Evolutionary conservation across 1,140 invertebrate genomes (phyloP), one percentile per base, ranked within the genome.

Genomic region (Macrosteles quadrilineatus): DNA sequence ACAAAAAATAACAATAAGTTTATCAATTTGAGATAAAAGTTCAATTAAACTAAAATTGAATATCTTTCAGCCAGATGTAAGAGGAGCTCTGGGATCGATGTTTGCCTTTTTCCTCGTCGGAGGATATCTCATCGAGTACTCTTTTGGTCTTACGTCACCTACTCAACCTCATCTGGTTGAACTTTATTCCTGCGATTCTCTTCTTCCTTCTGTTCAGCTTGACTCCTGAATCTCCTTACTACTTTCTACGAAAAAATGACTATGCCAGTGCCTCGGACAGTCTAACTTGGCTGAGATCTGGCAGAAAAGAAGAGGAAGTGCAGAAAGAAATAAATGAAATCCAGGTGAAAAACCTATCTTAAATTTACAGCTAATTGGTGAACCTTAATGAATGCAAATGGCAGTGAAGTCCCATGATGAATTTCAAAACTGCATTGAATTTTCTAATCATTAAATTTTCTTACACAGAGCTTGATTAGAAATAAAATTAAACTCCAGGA

Each of bases 251-350:
- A 4, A 71, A 63, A 31, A 65, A 36, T 4, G 27, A 50, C 30
- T 43, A 21, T 17, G 11, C 31, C 12, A 47, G 70, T 30, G 76
- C 87, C 88, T 0, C 87, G 87, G 23, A 87, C 91, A 70, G 82
- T 92, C 25, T 94, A 94, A 14, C 85, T 27, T 66, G 63, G 63
- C 23, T 66, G 12, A 43, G 36, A 90, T 0, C 80, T 95, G 0
- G 93, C 92, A 4, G 91, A 92, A 0, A 88, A 92, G 64, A 86
- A 94, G 72, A 92, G 95, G 77, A 79, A 93, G 14, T 91, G 90
- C 75, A 86, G 90, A 43, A 86, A 86, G 4, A 72, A 82, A 1
- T 81, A 88, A 6, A 78, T 95, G 69, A 81, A 84, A 68, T 89
- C 84, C 71, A 80, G 95, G 0, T 83, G n/a, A n/a, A n/a, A n/a